Evolutionary conservation across 2,797 vertebrate genomes (phyloP), one percentile per base, ranked within the genome.

Genomic region (Meriones psammophilus): DNA sequence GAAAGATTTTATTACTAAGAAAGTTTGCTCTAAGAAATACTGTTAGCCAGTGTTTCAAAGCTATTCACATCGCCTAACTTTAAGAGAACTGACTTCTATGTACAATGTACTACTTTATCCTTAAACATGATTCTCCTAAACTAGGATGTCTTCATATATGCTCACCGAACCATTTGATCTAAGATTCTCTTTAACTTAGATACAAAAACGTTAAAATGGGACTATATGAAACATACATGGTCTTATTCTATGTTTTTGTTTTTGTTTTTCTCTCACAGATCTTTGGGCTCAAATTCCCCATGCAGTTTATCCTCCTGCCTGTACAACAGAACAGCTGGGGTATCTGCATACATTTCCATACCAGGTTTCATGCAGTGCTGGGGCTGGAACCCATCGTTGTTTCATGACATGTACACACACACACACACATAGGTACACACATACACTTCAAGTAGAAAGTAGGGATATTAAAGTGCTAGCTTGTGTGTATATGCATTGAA

Each of bases 101-200:
- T n/a, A 92, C 76, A 33, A 14, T 60, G 13, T 84, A 26, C 15
- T 14, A 54, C 39, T 86, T 17, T 80, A 60, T 88, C 89, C 73
- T 80, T 85, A 89, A 73, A 33, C 26, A 50, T 33, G 42, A 85
- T 22, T 84, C 39, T 33, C 13, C n/a, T 58, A 24, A 80, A n/a
- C 56, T 54, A 15, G 14, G 15, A 33, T 58, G 14, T 84, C 36
- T 80, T 12, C 46, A 60, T 54, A 3, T 69, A 3, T 73, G 80
- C 26, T 92, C 30, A 76, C n/a, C 42, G 15, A 24, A 13, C 12
- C 68, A 92, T 90, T 94, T 88, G 17, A 90, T 91, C 24, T 78
- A 64, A 73, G 20, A 4, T 62, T 76, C 6, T 71, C n/a, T 60
- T 89, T 62, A 30, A 39, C 3, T 78, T 93, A 89, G 71, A 24